Evolutionary conservation across 2,797 vertebrate genomes (phyloP).

Genomic region (Carcharodon carcharias): DNA sequence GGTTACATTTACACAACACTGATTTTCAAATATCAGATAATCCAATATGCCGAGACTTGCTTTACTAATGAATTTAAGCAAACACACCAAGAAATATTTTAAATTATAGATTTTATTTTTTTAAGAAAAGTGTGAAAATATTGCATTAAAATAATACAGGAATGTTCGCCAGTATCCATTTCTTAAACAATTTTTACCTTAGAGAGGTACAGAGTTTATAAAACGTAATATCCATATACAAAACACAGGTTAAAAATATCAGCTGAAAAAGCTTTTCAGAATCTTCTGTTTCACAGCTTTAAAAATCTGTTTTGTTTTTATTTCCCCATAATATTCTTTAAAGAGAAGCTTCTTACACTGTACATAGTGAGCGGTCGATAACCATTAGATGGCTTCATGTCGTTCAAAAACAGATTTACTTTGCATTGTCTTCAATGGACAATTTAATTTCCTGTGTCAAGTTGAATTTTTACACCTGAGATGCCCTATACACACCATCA

Average conservation of each 20-base stretch:
- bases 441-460: slow-evolving; percentile 44
- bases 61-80: slow-evolving; percentile 74
- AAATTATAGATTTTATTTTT: slow-evolving; percentile 54
- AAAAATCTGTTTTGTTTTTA: slow-evolving; percentile 52
- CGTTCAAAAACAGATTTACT: slow-evolving; percentile 48
- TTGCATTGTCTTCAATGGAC: slow-evolving; percentile 23
- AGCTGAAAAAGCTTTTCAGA: slow-evolving; percentile 54
- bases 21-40: slow-evolving; percentile 28
- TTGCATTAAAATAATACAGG: slow-evolving; percentile 89
- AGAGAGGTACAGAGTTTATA: slow-evolving; percentile 79
- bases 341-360: slow-evolving; percentile 55
- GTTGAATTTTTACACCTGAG: slow-evolving; percentile 58
- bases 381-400: slow-evolving; percentile 45
- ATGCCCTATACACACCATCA: slow-evolving; percentile 46
- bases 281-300: slow-evolving; percentile 57
- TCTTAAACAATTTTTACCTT: slow-evolving; percentile 74
- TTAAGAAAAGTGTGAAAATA: slow-evolving; percentile 75
- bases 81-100: slow-evolving; percentile 36
- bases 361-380: slow-evolving; percentile 49
- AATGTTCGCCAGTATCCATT: slow-evolving; percentile 77
- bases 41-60: slow-evolving; percentile 47
- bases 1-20: slow-evolving; percentile 38
- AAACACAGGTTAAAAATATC: slow-evolving; percentile 81
- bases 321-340: slow-evolving; percentile 45
- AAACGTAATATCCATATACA: slow-evolving; percentile 68